These are phyloP conservation scores for Syritta pipiens DNA, from an alignment of 2,888 invertebrate genomes.

Conservation along the genomic window DNA sequence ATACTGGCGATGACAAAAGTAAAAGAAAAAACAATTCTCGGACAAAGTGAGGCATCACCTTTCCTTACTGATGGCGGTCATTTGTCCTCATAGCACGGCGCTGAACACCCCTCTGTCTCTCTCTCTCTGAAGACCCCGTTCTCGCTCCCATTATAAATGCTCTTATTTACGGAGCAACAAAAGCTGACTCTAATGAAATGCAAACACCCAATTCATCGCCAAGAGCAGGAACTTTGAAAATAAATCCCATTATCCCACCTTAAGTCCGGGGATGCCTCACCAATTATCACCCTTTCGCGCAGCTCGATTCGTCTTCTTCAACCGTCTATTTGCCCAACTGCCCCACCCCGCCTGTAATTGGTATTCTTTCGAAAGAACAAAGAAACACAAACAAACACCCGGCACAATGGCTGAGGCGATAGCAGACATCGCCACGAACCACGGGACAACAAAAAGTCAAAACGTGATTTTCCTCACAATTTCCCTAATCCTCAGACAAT, in stretches of 20 bases:
- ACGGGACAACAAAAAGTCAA: slow-evolving; percentile 42
- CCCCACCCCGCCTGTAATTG: slow-evolving; percentile 43
- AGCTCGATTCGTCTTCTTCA: slow-evolving; percentile 30
- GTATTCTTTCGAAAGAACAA: slow-evolving; percentile 57
- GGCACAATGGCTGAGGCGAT: slow-evolving; percentile 47
- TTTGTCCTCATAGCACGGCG: too few relatives aligned
- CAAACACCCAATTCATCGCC: neutral
- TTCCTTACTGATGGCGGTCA: too few relatives aligned
- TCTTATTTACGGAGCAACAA: too few relatives aligned
- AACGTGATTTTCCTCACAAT: slow-evolving; percentile 68
- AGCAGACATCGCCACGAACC: slow-evolving; percentile 44
- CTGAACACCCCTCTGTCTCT: too few relatives aligned
- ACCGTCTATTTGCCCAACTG: slow-evolving; percentile 16
- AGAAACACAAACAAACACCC: slow-evolving; percentile 24
- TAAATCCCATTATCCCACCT: slow-evolving; percentile 25
- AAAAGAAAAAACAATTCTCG: too few relatives aligned
- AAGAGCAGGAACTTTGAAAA: neutral
- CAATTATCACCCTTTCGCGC: slow-evolving; percentile 62
- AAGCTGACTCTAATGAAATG: neutral
- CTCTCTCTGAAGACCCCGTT: too few relatives aligned
- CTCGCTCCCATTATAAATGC: too few relatives aligned
- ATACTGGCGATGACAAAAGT: too few relatives aligned
- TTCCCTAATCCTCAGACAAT: slow-evolving; percentile 60
- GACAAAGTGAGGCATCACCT: too few relatives aligned
- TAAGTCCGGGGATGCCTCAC: slow-evolving; percentile 31